Conservation (phyloP, 2,113 vertebrate species). For the Brevimyrus niger region DNA sequence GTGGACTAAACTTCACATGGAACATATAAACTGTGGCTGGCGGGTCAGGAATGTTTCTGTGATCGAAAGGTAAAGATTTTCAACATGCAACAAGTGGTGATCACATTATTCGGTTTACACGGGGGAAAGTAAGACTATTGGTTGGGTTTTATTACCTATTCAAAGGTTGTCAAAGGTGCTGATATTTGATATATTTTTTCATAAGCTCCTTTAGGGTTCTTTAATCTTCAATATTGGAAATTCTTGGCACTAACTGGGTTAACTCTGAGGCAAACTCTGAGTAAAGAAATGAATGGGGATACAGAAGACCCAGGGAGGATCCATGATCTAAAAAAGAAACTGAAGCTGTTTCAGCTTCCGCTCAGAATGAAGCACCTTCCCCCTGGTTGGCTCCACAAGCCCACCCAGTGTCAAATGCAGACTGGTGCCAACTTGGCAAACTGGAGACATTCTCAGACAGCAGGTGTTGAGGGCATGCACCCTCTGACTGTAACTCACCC, state of each 20-base stretch:
- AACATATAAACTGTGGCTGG: conserved; percentile 10
- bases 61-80: conserved; percentile 15
- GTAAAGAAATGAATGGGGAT: not conserved
- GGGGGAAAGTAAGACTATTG: not conserved
- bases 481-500: not conserved
- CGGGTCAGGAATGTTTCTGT: not conserved
- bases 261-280: not conserved
- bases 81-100: conserved; percentile 9
- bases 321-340: not conserved
- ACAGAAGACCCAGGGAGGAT: not conserved
- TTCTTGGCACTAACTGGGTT: not conserved
- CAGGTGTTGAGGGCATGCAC: not conserved
- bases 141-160: not conserved
- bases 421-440: not conserved
- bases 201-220: conserved; percentile 25
- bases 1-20: not conserved
- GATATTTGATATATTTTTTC: not conserved
- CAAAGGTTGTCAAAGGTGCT: not conserved
- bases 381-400: not conserved
- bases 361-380: not conserved
- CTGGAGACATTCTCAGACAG: not conserved
- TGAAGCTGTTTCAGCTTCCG: not conserved
- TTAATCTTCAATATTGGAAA: not conserved
- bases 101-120: not conserved
- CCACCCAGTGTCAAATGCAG: not conserved